These are phyloP conservation scores for Isaurus tuberculatus DNA, from an alignment of 92 coral and sea anemone genomes.

Conservation along the genomic window DNA sequence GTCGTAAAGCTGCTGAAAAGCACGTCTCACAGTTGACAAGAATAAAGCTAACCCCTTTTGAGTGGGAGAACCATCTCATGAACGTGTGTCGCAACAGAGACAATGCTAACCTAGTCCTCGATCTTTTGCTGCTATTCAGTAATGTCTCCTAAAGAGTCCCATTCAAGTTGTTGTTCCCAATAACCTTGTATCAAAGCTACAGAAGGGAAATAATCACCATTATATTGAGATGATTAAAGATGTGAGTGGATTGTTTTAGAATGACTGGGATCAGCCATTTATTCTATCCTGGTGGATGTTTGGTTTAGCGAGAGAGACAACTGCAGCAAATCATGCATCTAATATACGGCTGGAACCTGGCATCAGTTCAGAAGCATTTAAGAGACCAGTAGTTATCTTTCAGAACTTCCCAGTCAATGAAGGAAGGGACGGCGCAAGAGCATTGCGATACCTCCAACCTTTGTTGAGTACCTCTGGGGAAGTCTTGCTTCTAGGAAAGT, in stretches of 20 bases:
- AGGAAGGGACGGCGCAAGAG: conserved; percentile 59
- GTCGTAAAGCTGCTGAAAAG: conserved; percentile 29
- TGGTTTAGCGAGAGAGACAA: conserved; percentile 57
- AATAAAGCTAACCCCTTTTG: conserved; percentile 47
- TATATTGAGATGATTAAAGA: conserved; percentile 59
- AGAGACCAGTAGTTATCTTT: conserved; percentile 18
- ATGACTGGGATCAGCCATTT: conserved; percentile 56
- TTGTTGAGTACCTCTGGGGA: conserved; percentile 16
- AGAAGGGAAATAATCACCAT: conserved; percentile 41
- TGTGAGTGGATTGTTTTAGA: conserved; percentile 64
- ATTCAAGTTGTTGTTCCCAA: conserved; percentile 49
- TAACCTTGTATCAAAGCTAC: conserved; percentile 53
- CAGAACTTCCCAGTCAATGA: conserved; percentile 47
- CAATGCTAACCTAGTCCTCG: conserved; percentile 45
- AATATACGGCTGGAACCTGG: conserved; percentile 44
- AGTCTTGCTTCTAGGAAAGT: conserved; percentile 50
- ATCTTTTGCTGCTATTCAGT: conserved; percentile 32
- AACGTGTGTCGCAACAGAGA: conserved; percentile 33
- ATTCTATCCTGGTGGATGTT: conserved; percentile 46
- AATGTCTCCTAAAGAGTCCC: conserved; percentile 43
- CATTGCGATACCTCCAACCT: conserved; percentile 48
- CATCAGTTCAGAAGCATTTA: conserved; percentile 20
- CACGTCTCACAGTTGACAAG: conserved; percentile 19
- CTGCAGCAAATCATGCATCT: conserved; percentile 46
- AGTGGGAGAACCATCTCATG: not conserved